phyloP scores from a whole-genome alignment of 2,113 vertebrate species.

The Arenaria interpres region DNA sequence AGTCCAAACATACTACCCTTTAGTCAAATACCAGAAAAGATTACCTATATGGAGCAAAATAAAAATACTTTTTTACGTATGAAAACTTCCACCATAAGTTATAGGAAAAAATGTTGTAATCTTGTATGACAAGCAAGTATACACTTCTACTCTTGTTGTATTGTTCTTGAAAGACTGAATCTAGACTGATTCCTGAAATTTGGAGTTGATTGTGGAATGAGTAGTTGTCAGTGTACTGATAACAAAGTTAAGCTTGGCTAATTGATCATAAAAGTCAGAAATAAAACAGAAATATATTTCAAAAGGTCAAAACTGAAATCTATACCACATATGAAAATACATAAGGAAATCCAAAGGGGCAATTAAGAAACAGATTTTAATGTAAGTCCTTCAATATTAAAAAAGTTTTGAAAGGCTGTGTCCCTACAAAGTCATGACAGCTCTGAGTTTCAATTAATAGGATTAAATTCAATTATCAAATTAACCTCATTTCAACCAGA shows the following conservation, averaged over 20 bases:
- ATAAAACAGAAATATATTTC: neutral
- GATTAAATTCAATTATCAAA: neutral
- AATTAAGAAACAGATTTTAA: neutral
- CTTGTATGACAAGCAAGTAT: neutral
- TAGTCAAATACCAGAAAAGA: neutral
- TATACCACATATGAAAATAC: neutral
- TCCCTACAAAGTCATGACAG: neutral
- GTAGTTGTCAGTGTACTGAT: neutral
- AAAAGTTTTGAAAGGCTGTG: neutral
- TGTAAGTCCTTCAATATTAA: neutral
- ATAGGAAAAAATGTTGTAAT: neutral
- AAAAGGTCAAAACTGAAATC: neutral
- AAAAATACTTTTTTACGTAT: neutral
- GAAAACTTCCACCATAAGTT: neutral
- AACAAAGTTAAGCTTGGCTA: neutral
- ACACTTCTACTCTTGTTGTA: neutral
- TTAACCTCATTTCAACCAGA: neutral
- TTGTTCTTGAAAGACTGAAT: neutral
- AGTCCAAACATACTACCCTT: neutral
- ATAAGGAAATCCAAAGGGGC: neutral
- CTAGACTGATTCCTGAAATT: neutral
- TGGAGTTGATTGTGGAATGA: neutral
- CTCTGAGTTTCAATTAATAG: neutral
- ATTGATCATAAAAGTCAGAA: neutral
- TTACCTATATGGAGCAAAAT: accelerated